Base-by-base conservation (phyloP, 2,113 vertebrate species). In the Hymenochirus boettgeri region DNA sequence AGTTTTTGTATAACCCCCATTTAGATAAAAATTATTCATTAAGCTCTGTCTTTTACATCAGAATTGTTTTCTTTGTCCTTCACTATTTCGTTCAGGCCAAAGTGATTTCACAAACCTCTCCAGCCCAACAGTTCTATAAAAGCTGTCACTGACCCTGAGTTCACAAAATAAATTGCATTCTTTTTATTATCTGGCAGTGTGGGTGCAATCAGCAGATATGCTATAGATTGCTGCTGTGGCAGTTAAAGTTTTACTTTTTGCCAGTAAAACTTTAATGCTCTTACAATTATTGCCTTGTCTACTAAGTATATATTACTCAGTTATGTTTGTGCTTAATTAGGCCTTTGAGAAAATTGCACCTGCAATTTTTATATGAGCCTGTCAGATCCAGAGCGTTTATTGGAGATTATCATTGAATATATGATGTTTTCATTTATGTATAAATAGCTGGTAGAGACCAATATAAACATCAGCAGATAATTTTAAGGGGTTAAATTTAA, bases 131-230 rank as follows among this genome's bases (percentile, higher is more conserved):
- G 7, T 55, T 55, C 31, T 27, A 31, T 29, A 55, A 50, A 22
- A 29, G 17, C 25, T 55, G 22, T 55, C 13, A 11, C 15, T 29
- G 52, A 55, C 52, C 52, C 52, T 27, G 19, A 21, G 24, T 55
- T 55, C 26, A 55, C 26, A 55, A 27, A 55, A 55, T 19, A 31
- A 29, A 55, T 55, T 55, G 52, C 52, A 55, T 31, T 55, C 52
- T 55, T 27, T 25, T 55, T 17, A 55, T 53, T 53, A 53, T 55
- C 25, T 29, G 19, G 2, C 19, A 50, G 12, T 10, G 24, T 27
- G 25, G 26, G 10, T 5, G 23, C 21, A 54, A 55, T 55, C 52
- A 55, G 25, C 26, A 29, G 17, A 26, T 31, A 26, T 7, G 26
- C 7, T 25, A 7, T 19, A 9, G 52, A 29, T 31, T 55, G 52